Evolutionary conservation across 2,113 vertebrate genomes (phyloP).

Genomic region (Macaca nemestrina): DNA sequence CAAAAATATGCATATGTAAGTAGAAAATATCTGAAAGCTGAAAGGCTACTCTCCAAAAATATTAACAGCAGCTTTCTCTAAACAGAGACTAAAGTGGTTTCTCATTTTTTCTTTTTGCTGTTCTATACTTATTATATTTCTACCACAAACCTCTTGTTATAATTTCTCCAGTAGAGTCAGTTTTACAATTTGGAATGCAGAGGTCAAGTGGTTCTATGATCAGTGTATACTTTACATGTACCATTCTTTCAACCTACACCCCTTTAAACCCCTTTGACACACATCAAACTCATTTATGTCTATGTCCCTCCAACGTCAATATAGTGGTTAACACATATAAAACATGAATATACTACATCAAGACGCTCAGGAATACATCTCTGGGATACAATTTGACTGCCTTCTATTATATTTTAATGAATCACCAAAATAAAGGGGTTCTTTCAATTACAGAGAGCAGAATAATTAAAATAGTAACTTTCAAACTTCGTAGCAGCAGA

Average conservation of each 20-base stretch:
- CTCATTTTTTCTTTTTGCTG: not conserved
- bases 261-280: not conserved
- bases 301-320: not conserved
- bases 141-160: not conserved
- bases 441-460: not conserved
- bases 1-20: not conserved
- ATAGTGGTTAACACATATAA: not conserved
- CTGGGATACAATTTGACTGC: not conserved
- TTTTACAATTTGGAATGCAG: slow-evolving; percentile 4
- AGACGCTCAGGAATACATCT: not conserved
- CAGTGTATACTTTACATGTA: not conserved
- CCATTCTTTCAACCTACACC: not conserved
- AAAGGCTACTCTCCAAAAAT: slow-evolving; percentile 1
- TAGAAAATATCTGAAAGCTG: not conserved
- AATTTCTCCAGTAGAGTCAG: not conserved
- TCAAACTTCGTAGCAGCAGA: not conserved
- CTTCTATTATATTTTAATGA: not conserved
- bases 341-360: not conserved
- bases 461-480: slow-evolving; percentile 32
- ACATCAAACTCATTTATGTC: not conserved
- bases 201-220: not conserved
- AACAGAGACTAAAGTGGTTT: not conserved
- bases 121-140: not conserved
- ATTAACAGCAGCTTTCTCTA: not conserved
- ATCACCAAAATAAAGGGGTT: not conserved